Evolutionary conservation across 2,113 vertebrate genomes (phyloP), one percentile per base, ranked within the genome.

Genomic region (Thunnus maccoyii): DNA sequence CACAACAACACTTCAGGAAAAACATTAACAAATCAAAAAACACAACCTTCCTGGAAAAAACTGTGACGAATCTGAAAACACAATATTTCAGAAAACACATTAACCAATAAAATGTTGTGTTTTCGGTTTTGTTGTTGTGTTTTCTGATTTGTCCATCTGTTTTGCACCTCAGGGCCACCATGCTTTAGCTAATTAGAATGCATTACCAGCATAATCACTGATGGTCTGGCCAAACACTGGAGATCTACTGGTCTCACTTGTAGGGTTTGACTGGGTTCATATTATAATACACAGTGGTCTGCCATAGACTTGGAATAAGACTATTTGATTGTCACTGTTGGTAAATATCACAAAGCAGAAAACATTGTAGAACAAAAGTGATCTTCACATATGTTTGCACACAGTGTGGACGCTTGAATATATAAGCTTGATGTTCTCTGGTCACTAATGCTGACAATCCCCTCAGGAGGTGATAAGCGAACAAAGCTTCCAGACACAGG

Each of bases 381-480:
- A 3, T 66, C 36, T 82, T 50, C 7, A 12, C n/a, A 18, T 55
- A 67, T 41, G 41, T 68, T 64, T 30, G 2, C 16, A 46, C 16
- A 8, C 17, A 57, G 8, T 13, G 9, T 16, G 15, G 51, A 57
- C 30, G 41, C 54, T 73, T 11, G 7, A 57, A 1, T 51, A 18
- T 30, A 55, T 2, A 22, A 47, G 50, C 50, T 27, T 65, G 9
- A 25, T 20, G 54, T 79, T 73, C 25, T 72, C 56, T 71, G 30
- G 22, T 72, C 25, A 50, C 41, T 15, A 9, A 69, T 2, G 17
- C 76, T 73, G 58, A 66, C 75, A 84, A 66, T 78, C 51, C 56
- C 30, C 8, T 64, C 25, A 55, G 79, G 46, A 78, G 72, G 84
- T 32, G 72, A 69, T 76, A 78, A 88, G 63, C 47, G 32, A 65